Base-by-base conservation (phyloP, 1,140 invertebrate genomes). In the Drosophila nigromelanica region DNA sequence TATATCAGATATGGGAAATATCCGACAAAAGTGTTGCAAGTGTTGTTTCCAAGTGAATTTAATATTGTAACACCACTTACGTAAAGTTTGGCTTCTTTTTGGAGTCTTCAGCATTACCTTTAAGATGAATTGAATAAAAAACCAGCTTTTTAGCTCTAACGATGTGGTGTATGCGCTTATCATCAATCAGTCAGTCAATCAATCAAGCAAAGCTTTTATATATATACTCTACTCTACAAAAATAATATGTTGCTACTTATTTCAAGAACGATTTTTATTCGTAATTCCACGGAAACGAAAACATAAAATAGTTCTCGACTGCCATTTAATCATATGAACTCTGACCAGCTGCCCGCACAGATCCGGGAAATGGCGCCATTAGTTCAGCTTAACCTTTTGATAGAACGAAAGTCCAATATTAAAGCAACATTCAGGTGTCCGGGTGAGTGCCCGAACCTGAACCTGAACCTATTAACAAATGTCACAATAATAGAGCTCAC, bases 391-490 rank as follows among this genome's bases (percentile, higher is more conserved):
- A 47, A 66, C 45, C 68, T 71, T 64, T 66, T 30, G 43, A 30
- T 40, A 27, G 48, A 60, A 55, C 63, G 48, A 67, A 73, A 73
- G 70, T 73, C 40, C 33, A 58, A 45, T 33, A 70, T 40, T 61
- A 69, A 69, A 59, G 45, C 8, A 18, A 35, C 61, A 51, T 54
- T 63, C 21, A 48, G 30, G 10, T 24, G 10, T 45, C 33, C 37
- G n/a, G 39, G 45, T 18, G 39, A 39, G 35, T 55, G 42, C 8
- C 42, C 37, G 40, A 62, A 54, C 51, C 27, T 35, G 8, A 35
- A 10, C 33, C 43, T 47, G 30, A 64, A 51, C 69, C 50, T 67
- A 59, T 47, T 45, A 56, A 15, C 62, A 73, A 73, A 73, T 66
- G 63, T 68, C 70, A 47, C 48, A 67, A 51, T 67, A n/a, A 42